Evolutionary conservation across 1,140 invertebrate genomes (phyloP), one percentile per base, ranked within the genome.

Genomic region (Drosophila oshimai): DNA sequence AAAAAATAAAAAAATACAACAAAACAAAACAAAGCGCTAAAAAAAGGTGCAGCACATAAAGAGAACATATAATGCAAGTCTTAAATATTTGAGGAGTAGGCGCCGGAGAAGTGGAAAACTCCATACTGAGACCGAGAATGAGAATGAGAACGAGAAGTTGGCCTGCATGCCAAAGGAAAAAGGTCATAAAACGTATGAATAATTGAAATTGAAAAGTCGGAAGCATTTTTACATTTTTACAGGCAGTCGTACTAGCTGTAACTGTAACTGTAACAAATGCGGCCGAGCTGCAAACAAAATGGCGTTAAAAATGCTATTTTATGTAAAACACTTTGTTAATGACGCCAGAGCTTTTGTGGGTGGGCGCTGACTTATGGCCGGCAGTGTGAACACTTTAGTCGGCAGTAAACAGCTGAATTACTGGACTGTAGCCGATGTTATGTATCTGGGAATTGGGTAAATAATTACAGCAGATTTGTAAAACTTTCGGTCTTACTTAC

Each of bases 131-230:
- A 22, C n/a, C n/a, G n/a, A 47, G 41, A 34, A n/a, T n/a, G n/a
- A n/a, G n/a, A n/a, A n/a, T n/a, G n/a, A n/a, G n/a, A n/a, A n/a
- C n/a, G n/a, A n/a, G n/a, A n/a, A n/a, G n/a, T n/a, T n/a, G 17
- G 17, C 45, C 31, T 33, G 33, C 73, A 79, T 72, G 79, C 81
- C 71, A 83, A 83, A 86, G 79, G 80, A 84, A 84, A 83, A 84
- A 86, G 80, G 80, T 86, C 79, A 80, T 84, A 84, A 84, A 84
- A 80, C 78, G 79, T 84, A 84, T 84, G 79, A 84, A 84, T 84
- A 84, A 84, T 84, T 84, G 79, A 84, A 84, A 84, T 84, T 86
- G 80, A 86, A 86, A 84, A 84, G 79, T 84, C 79, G 81, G 79
- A 86, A 84, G 75, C 60, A 71, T 44, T 83, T 83, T 80, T 84